Base-by-base conservation (phyloP, 1,140 invertebrate species). In the Chironomus striatipennis region DNA sequence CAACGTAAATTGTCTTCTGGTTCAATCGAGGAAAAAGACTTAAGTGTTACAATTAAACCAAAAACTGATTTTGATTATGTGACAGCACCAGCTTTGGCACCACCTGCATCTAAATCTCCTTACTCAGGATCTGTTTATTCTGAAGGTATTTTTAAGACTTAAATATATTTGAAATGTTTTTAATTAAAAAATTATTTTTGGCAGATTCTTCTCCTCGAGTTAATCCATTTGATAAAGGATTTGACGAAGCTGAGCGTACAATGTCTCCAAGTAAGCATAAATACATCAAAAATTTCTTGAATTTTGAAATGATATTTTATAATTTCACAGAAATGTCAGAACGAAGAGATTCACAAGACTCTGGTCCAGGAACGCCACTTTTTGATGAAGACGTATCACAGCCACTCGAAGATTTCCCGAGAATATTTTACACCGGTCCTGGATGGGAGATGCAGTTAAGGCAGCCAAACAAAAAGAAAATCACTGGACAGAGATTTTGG, bases 381-480 rank as follows among this genome's bases (percentile, higher is more conserved):
- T 98, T 95, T 82, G 97, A 98, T 81, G 96, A 98, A 75, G 96
- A 98, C 81, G 89, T 93, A 21, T 94, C 95, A 1, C 90, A 94
- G 82, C 96, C 96, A 0, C 85, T 99, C 17, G 94, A 96, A 83
- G 91, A 94, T 20, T 99, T 97, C 82, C 93, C 93, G 5, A 86
- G 95, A 73, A 88, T 90, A 1, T 87, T 87, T 65, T 95, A 92
- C 78, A 83, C 84, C 0, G 94, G 89, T 0, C 90, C 94, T n/a
- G 94, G 94, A 20, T 99, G 97, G 96, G 96, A 98, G 80, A 93
- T 99, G 90, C 93, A 98, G 76, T 84, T 99, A 42, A 86, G 97
- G 15, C 94, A 98, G 79, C 97, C 97, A 6, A 96, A 95, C 78
- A 99, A 99, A 82, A 99, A 99, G 87, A 98, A 98, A 83, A 94